A percentile compares a stretch with the other conserved stretches of the same genome.
These are phyloP conservation scores for Amblyraja radiata DNA, from an alignment of 2,797 vertebrate species.

Conservation along the genomic window DNA sequence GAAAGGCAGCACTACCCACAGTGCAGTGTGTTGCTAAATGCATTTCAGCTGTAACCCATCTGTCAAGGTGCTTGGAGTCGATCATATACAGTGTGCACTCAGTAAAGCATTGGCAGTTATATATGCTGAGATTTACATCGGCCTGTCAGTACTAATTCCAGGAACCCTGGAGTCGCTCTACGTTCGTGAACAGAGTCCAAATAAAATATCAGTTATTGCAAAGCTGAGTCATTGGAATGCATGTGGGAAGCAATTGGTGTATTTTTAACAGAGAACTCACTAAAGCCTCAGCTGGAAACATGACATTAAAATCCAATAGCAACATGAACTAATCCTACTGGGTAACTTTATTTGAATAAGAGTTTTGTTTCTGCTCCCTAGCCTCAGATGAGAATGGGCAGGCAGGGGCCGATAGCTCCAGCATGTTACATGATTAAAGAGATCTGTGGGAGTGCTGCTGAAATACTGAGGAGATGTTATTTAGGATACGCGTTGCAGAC, in stretches of 20 bases:
- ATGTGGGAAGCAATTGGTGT: constrained; percentile 30
- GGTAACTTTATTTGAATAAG: constrained; percentile 28
- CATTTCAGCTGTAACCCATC: constrained; percentile 31
- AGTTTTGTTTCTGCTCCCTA: constrained; percentile 12
- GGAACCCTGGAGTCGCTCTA: constrained; percentile 3
- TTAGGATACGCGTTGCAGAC: neutral
- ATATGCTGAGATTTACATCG: constrained; percentile 24
- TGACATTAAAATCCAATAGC: constrained; percentile 33
- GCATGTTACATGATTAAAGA: constrained; percentile 25
- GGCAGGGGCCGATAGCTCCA: neutral
- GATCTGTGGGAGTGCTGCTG: constrained; percentile 8
- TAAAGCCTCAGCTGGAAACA: constrained; percentile 30
- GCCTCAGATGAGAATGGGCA: constrained; percentile 1
- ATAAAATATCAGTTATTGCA: constrained; percentile 32
- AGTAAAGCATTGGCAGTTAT: constrained; percentile 22
- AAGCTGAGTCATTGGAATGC: constrained; percentile 35
- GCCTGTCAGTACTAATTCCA: constrained; percentile 30
- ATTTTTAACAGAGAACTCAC: constrained; percentile 31
- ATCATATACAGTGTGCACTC: constrained; percentile 22
- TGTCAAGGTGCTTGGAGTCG: neutral
- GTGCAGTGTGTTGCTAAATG: constrained; percentile 28
- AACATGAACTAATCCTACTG: constrained; percentile 26
- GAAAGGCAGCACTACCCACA: neutral
- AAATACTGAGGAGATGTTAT: constrained; percentile 15
- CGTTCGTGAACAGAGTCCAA: constrained; percentile 13